Percentiles rank a stretch among this genome's conserved stretches.
Evolutionary conservation across 2,797 vertebrate genomes (phyloP).

Genomic region (Avahi laniger): DNA sequence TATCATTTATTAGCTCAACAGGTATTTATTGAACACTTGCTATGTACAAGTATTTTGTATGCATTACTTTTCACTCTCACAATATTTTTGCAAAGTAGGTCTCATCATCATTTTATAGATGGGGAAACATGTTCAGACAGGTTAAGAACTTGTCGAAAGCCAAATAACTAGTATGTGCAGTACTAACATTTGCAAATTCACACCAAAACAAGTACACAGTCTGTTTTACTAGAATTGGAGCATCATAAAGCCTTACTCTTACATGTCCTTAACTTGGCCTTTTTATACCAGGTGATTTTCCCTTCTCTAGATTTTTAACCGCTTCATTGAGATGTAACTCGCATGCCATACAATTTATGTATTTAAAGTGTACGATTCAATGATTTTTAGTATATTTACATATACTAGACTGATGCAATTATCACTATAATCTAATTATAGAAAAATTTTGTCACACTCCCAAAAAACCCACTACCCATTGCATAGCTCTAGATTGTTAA

Average conservation of each 20-base stretch:
- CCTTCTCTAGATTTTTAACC: not conserved
- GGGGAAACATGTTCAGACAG: not conserved
- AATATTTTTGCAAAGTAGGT: not conserved
- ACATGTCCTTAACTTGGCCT: not conserved
- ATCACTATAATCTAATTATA: not conserved
- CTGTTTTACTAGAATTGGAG: not conserved
- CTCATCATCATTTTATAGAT: conserved; percentile 20
- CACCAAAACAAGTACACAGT: not conserved
- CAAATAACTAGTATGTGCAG: not conserved
- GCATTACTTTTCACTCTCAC: not conserved
- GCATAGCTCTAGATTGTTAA: not conserved
- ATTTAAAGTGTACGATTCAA: conserved; percentile 3
- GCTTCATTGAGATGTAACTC: conserved; percentile 18
- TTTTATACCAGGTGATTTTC: conserved; percentile 24
- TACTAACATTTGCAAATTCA: not conserved
- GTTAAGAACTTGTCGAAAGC: conserved; percentile 34
- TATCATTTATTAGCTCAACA: conserved; percentile 32
- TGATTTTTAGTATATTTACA: not conserved
- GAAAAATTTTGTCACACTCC: not conserved
- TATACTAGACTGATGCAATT: not conserved
- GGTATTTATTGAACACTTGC: conserved; percentile 2
- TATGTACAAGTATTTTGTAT: not conserved
- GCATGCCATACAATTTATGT: not conserved
- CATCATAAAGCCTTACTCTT: not conserved
- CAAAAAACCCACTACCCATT: not conserved